Percentiles rank a stretch among this genome's conserved stretches.
Conservation (phyloP, 2,113 vertebrate genomes). For the Ailurus styani region DNA sequence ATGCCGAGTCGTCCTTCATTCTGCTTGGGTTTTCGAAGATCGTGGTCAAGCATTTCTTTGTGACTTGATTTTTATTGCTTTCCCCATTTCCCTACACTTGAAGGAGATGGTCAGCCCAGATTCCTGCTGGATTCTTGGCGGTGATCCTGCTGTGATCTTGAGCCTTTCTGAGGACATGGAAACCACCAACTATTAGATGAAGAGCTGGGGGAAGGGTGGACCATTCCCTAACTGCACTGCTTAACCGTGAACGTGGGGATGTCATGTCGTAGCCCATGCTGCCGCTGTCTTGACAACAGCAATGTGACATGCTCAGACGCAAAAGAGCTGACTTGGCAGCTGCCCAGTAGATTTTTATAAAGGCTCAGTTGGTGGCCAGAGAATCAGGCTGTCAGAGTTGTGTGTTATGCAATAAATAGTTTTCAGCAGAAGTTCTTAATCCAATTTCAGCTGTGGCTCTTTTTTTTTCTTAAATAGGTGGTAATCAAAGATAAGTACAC, state of each 20-base stretch:
- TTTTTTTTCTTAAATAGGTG: constrained; percentile 51
- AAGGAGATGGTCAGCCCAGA: neutral
- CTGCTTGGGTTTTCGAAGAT: neutral
- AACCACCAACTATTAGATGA: constrained; percentile 54
- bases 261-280: constrained; percentile 67
- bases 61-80: neutral
- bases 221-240: constrained; percentile 3
- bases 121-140: constrained; percentile 54
- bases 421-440: constrained; percentile 82
- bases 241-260: constrained; percentile 50
- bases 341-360: constrained; percentile 82
- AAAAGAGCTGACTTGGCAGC: constrained; percentile 83
- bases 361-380: constrained; percentile 82
- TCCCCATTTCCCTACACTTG: rapidly evolving
- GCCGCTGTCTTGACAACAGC: constrained; percentile 76
- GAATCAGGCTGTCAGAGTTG: constrained; percentile 79
- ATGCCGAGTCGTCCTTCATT: neutral
- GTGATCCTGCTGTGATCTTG: constrained; percentile 11
- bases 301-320: constrained; percentile 75
- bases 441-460: constrained; percentile 77
- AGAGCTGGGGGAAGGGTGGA: constrained; percentile 50
- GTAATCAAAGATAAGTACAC: constrained; percentile 77
- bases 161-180: constrained; percentile 19
- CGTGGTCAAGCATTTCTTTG: neutral
- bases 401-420: constrained; percentile 81